Percentiles rank a stretch among this genome's conserved stretches.
Conservation (phyloP, 2,888 invertebrate genomes). For the Incurvaria masculella region DNA sequence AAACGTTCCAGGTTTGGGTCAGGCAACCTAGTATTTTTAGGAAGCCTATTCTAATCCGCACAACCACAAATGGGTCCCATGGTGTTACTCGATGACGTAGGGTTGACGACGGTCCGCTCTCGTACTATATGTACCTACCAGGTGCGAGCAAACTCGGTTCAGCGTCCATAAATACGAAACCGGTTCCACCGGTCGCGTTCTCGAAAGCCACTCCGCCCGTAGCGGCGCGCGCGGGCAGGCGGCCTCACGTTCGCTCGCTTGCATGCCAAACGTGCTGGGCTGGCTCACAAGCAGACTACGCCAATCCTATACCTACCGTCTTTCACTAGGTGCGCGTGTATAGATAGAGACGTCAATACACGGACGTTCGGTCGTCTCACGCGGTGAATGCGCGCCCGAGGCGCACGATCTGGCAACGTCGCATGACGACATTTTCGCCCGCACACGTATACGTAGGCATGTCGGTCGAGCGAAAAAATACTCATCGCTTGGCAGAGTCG, state of each 20-base stretch:
- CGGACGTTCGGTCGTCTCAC: conserved; percentile 37
- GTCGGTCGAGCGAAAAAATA: conserved; percentile 46
- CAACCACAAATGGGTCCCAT: no score
- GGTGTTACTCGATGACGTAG: no score
- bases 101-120: no score
- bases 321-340: no score
- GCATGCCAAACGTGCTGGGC: neutral
- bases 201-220: conserved; percentile 42
- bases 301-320: no score
- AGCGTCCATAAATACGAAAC: conserved; percentile 53
- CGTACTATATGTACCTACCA: no score
- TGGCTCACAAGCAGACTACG: neutral
- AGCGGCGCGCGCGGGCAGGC: conserved; percentile 27
- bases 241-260: conserved; percentile 41
- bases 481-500: conserved; percentile 53
- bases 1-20: no score
- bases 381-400: conserved; percentile 36
- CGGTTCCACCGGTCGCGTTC: conserved; percentile 53
- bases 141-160: conserved; percentile 43
- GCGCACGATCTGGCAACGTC: conserved; percentile 51
- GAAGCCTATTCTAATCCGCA: no score
- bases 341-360: conserved; percentile 43
- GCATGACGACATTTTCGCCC: conserved; percentile 60
- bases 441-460: conserved; percentile 37
- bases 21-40: no score